Percentiles rank a stretch among this genome's conserved stretches.
phyloP scores from a whole-genome alignment of 2,797 vertebrate genomes.

The Anas georgica region DNA sequence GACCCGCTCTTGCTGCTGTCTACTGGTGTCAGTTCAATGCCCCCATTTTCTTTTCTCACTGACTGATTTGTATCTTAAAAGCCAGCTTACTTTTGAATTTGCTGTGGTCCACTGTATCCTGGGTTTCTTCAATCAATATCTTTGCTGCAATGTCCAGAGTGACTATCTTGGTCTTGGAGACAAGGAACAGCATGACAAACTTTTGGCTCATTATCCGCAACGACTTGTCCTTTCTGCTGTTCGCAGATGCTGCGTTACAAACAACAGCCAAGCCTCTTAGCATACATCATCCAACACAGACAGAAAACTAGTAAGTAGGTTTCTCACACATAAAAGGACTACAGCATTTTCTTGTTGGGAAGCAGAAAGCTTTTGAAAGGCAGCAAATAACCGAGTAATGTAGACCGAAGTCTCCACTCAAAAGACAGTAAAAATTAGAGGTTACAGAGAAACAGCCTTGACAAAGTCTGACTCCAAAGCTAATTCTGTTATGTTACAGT shows the following conservation, averaged over 20 bases:
- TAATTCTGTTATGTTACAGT: background rate
- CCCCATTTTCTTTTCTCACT: background rate
- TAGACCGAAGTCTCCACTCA: background rate
- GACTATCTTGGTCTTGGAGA: constrained; percentile 90
- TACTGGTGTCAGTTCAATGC: background rate
- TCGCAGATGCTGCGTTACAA: constrained; percentile 79
- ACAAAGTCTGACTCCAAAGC: background rate
- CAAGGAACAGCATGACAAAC: constrained; percentile 96
- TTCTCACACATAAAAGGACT: constrained; percentile 15
- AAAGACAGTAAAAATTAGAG: background rate
- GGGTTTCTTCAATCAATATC: constrained; percentile 91
- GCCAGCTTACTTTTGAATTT: constrained; percentile 93
- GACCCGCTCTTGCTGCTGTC: background rate
- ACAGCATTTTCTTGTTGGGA: background rate
- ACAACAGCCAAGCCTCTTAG: constrained; percentile 65
- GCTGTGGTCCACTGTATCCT: constrained; percentile 88
- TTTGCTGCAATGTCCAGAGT: constrained; percentile 91
- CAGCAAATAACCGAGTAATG: constrained; percentile 15
- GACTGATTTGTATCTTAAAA: background rate
- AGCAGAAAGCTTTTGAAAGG: constrained; percentile 28
- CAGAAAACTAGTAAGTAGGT: constrained; percentile 37
- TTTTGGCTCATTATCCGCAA: constrained; percentile 97
- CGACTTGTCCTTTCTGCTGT: constrained; percentile 95
- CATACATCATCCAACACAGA: constrained; percentile 29
- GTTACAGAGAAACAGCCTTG: background rate